Base-by-base conservation (phyloP, 2,113 vertebrate genomes). In the Cisticola juncidis region DNA sequence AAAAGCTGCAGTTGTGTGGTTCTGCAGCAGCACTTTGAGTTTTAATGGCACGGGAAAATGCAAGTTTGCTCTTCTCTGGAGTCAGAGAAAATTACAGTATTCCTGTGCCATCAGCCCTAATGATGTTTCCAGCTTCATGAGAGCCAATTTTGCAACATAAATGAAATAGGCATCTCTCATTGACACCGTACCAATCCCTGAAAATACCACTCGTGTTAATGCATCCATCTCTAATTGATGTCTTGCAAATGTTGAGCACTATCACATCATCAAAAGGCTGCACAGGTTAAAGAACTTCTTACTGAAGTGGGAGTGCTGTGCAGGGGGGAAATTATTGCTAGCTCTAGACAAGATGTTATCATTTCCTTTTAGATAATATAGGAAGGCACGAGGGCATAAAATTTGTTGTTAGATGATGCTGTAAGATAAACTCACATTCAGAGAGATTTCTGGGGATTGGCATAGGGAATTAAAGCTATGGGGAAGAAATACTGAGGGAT, bases 51-150 rank as follows among this genome's bases (percentile, higher is more conserved):
- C 28, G 36, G 76, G 85, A 91, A 95, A 93, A 92, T 65, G 86
- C 87, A 84, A 95, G 88, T 92, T 95, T 95, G 74, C 86, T 96
- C 62, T 81, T 88, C 94, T 82, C 50, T 45, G 17, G 24, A 92
- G 92, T 91, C 90, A 69, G 81, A 94, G 95, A 92, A 97, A 97
- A 97, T 97, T 90, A 95, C 70, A 74, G 87, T 58, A 62, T 81
- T 94, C 81, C 81, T 36, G 54, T 90, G 91, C 84, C 79, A 88
- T 96, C 92, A 65, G 72, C 57, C 70, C 86, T 94, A 86, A 96
- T 88, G 90, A 84, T 88, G 92, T 81, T 95, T 96, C 65, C 60
- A 35, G 73, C 84, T 96, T 94, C 61, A 2, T 86, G 80, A 93
- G 61, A 92, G 92, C 88, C 80, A 88, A 76, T 94, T 96, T 94